Percentiles rank a stretch among this genome's conserved stretches.
Evolutionary conservation across 2,888 invertebrate species (phyloP).

Genomic region (Drosophila subquinaria): DNA sequence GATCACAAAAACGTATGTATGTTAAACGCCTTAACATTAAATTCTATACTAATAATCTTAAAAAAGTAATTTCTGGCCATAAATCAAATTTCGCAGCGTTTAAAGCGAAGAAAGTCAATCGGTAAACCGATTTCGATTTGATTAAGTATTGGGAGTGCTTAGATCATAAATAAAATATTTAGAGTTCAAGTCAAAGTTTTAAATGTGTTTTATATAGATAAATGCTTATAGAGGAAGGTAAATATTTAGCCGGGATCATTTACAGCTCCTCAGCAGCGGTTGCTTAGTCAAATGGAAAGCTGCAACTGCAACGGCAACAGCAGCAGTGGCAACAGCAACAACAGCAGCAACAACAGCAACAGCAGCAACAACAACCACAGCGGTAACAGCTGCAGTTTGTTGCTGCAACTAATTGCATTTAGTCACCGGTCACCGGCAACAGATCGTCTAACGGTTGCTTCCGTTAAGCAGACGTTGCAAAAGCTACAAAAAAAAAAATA

Average conservation of each 20-base stretch:
- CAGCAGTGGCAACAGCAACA: conserved; percentile 27
- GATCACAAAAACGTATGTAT: neutral
- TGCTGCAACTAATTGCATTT: conserved; percentile 80
- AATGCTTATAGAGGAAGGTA: conserved; percentile 31
- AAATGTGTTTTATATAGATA: conserved; percentile 13
- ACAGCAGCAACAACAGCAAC: no score
- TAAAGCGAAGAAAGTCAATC: neutral
- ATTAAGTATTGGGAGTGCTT: conserved; percentile 16
- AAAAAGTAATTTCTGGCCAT: neutral
- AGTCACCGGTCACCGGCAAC: conserved; percentile 66
- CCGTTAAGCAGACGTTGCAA: conserved; percentile 69
- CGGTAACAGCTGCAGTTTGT: conserved; percentile 71
- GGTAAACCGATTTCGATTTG: neutral
- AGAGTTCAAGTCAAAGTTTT: conserved; percentile 1
- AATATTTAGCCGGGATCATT: conserved; percentile 60
- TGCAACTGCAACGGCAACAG: conserved; percentile 28
- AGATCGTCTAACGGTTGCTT: conserved; percentile 76
- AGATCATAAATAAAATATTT: conserved; percentile 10
- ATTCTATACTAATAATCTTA: neutral
- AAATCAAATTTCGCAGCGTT: neutral
- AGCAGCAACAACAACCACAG: conserved; percentile 23
- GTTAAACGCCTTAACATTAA: neutral
- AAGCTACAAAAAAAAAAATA: conserved; percentile 18
- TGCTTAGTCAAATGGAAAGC: conserved; percentile 74
- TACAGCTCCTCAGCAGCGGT: conserved; percentile 46